Evolutionary conservation across 2,888 invertebrate species (phyloP).

Genomic region (Cephus sareptanus): DNA sequence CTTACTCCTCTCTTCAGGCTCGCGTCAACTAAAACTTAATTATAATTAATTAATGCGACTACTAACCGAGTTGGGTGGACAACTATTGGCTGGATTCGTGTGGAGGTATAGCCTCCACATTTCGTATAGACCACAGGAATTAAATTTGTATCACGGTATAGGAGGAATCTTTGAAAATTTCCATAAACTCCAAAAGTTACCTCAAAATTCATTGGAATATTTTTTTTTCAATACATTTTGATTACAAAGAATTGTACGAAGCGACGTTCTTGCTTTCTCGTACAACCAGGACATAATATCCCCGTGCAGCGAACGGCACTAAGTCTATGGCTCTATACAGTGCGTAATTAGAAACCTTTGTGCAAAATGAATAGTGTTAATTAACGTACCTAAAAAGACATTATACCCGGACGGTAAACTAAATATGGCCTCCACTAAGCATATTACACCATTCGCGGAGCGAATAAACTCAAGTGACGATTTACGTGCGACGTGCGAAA

Average conservation of each 20-base stretch:
- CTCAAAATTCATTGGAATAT: too few species aligned
- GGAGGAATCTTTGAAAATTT: background rate
- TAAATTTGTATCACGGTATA: background rate
- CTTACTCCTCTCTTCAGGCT: slow-evolving; percentile 55
- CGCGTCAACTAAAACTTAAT: slow-evolving; percentile 85
- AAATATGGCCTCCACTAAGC: slow-evolving; percentile 46
- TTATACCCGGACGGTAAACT: slow-evolving; percentile 60
- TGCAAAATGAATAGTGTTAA: slow-evolving; percentile 73
- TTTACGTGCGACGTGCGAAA: slow-evolving; percentile 18
- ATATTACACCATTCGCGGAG: background rate
- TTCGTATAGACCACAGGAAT: background rate
- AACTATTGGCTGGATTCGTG: slow-evolving; percentile 51
- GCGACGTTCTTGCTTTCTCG: slow-evolving; percentile 3
- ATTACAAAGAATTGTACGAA: background rate
- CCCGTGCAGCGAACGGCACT: slow-evolving; percentile 40
- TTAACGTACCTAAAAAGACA: slow-evolving; percentile 71
- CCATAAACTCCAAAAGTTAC: background rate
- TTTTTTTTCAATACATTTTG: too few species aligned
- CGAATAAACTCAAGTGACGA: slow-evolving; percentile 20
- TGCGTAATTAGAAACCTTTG: slow-evolving; percentile 72
- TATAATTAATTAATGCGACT: slow-evolving; percentile 86
- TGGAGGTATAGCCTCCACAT: background rate
- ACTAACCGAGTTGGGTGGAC: slow-evolving; percentile 63
- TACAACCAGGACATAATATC: slow-evolving; percentile 49
- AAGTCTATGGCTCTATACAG: slow-evolving; percentile 52